These are phyloP conservation scores for Tokudaia muenninki DNA, from an alignment of 2,797 vertebrate species.

Conservation along the genomic window DNA sequence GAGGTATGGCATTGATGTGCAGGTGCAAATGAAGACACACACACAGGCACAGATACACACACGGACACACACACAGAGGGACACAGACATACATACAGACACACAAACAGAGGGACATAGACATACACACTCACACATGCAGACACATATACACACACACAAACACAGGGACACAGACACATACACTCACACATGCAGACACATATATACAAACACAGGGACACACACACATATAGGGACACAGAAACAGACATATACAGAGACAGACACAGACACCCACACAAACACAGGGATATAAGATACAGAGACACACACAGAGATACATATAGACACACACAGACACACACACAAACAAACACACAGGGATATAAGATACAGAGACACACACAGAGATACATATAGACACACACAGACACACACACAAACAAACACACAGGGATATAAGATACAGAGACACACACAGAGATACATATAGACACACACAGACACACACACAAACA, in stretches of 20 bases:
- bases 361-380: too few relatives aligned
- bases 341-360: neutral
- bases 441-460: too few relatives aligned
- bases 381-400: too few relatives aligned
- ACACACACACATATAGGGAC: too few relatives aligned
- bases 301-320: too few relatives aligned
- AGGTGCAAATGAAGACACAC: neutral
- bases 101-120: too few relatives aligned
- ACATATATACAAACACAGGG: neutral
- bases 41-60: neutral
- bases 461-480: neutral
- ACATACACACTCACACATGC: neutral
- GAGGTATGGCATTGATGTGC: neutral
- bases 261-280: neutral
- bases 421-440: too few relatives aligned
- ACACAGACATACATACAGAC: neutral
- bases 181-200: neutral
- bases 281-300: too few relatives aligned
- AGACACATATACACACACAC: neutral
- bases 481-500: neutral
- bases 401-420: fast-evolving
- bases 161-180: neutral
- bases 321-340: neutral
- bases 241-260: neutral
- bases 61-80: neutral